phyloP scores from a whole-genome alignment of 2,797 vertebrate species.

The Enteromius treurensis region DNA sequence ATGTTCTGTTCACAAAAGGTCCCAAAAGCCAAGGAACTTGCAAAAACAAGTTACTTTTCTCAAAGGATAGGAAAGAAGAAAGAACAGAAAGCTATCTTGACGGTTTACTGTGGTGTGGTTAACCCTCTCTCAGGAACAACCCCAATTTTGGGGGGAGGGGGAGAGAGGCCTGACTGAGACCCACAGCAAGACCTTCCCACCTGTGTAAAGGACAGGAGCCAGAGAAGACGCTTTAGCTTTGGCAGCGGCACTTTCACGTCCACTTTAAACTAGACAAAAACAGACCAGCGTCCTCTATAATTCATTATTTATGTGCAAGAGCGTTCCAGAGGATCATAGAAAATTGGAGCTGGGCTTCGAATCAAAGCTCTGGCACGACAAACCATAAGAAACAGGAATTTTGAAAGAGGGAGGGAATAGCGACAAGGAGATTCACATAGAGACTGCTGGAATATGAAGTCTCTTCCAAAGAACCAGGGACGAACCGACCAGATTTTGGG shows the following conservation, averaged over 20 bases:
- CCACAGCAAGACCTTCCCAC: slow-evolving; percentile 36
- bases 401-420: slow-evolving; percentile 39
- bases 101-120: not conserved
- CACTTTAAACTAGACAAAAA: slow-evolving; percentile 19
- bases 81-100: not conserved
- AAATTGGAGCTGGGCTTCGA: slow-evolving; percentile 56
- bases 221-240: slow-evolving; percentile 42
- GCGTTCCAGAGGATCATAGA: slow-evolving; percentile 65
- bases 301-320: slow-evolving; percentile 68
- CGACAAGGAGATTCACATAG: slow-evolving; percentile 4
- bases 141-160: not conserved
- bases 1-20: slow-evolving; percentile 59
- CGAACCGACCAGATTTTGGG: slow-evolving; percentile 91
- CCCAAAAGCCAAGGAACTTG: slow-evolving; percentile 32
- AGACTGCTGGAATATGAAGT: slow-evolving; percentile 71
- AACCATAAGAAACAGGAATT: slow-evolving; percentile 46
- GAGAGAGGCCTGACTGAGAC: slow-evolving; percentile 51
- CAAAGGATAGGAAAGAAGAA: slow-evolving; percentile 33
- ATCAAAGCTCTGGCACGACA: slow-evolving; percentile 61
- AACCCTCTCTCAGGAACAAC: slow-evolving; percentile 4
- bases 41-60: not conserved
- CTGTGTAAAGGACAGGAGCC: slow-evolving; percentile 41
- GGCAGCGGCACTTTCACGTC: slow-evolving; percentile 45
- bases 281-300: slow-evolving; percentile 56
- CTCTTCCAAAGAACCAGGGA: slow-evolving; percentile 82